Percentiles rank a stretch among this genome's conserved stretches.
Evolutionary conservation across 2,797 vertebrate genomes (phyloP).

Genomic region (Enteromius thamalakanensis): DNA sequence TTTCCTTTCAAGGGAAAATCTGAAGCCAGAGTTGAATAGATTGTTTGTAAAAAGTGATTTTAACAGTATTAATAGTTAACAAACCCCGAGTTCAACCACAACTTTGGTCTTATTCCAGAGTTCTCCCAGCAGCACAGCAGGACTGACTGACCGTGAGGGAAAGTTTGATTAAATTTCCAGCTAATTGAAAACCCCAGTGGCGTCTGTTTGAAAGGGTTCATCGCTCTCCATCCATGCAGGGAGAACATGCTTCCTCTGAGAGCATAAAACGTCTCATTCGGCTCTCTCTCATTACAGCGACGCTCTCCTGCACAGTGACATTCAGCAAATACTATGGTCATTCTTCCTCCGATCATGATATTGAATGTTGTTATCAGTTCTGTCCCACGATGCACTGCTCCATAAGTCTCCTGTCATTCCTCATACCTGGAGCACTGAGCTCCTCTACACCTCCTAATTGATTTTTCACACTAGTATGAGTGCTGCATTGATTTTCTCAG

Average conservation of each 20-base stretch:
- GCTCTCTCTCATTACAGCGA: background rate
- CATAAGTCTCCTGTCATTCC: background rate
- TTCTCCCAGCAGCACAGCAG: background rate
- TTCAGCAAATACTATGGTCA: background rate
- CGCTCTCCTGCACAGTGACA: background rate
- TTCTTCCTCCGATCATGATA: background rate
- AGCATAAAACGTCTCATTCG: background rate
- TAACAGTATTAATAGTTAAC: background rate
- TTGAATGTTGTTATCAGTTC: background rate
- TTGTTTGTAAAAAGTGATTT: background rate
- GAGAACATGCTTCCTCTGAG: constrained; percentile 9
- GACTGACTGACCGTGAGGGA: background rate
- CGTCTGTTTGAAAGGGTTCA: background rate
- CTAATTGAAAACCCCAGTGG: constrained; percentile 31
- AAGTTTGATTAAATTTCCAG: constrained; percentile 27
- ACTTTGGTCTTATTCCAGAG: background rate
- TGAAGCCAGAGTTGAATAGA: background rate
- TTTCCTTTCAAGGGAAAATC: background rate
- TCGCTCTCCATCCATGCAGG: constrained; percentile 26
- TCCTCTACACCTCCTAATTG: constrained; percentile 24
- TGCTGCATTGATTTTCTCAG: constrained; percentile 29
- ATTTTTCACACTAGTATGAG: constrained; percentile 49
- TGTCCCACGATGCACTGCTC: constrained; percentile 25
- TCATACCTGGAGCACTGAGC: constrained; percentile 12
- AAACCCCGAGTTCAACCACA: background rate